Evolutionary conservation across 1,140 invertebrate species (phyloP), one percentile per base, ranked within the genome.

Genomic region (Phocides pigmalion): DNA sequence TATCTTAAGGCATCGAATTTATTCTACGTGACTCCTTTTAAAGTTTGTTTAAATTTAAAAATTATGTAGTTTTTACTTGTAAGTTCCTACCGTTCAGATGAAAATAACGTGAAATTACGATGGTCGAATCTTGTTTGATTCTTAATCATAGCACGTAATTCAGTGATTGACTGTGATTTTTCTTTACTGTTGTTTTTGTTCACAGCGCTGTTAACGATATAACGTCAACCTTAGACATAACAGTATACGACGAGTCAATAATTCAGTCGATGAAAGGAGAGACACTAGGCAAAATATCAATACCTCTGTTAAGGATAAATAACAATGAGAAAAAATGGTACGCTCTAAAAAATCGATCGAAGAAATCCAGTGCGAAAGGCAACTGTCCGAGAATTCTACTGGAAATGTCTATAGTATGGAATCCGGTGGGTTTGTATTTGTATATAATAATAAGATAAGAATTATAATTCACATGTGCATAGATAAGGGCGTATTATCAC

Each of bases 191-290:
- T 19, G 16, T 49, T 37, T 65, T 65, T 50, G 25, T 64, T 82
- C 76, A 16, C 68, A 90, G 88, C 66, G 61, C 61, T 12, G 69
- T 90, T 17, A 88, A 84, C 47, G 88, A 90, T 47, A 72, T 90
- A 2, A 90, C 86, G 16, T 88, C 86, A n/a, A 83, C 80, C 4
- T 59, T 89, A 64, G 82, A 83, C 28, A 84, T 90, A 32, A 79
- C 76, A 20, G 76, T 90, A 2, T 78, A 84, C 44, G 85, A 89
- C 47, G 84, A 90, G 62, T 87, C 84, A 1, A 74, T 89, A 37
- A 79, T 90, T 25, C 82, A 79, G 32, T 81, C 78, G 2, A 80
- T 84, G 95, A 95, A 63, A 93, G 96, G 44, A 93, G 88, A 87
- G 39, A 83, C 69, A 1, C 74, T 90, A 2, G 88, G 88, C 0